These are phyloP conservation scores for Andricus quercusramuli DNA, from an alignment of 2,888 invertebrate genomes.

Conservation along the genomic window DNA sequence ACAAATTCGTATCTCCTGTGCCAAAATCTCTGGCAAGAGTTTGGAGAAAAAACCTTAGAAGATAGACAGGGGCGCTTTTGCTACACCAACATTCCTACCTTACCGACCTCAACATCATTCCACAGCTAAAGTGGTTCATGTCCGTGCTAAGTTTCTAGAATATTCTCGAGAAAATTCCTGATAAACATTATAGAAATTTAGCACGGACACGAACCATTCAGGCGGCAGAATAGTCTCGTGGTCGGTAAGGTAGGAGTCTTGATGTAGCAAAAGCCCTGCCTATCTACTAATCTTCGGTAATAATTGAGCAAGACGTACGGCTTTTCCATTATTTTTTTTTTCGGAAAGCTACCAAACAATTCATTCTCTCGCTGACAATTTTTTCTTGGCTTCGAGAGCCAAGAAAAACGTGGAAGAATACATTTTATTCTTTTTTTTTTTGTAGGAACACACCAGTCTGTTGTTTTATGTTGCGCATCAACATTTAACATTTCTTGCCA, in stretches of 20 bases:
- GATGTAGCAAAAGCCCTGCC: no score
- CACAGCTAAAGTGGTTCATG: no score
- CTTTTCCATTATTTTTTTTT: slow-evolving; percentile 16
- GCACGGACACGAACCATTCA: no score
- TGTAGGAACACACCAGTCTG: slow-evolving; percentile 1
- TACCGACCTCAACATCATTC: no score
- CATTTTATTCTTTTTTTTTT: background rate
- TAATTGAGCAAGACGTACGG: slow-evolving; percentile 39
- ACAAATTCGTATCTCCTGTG: slow-evolving; percentile 34
- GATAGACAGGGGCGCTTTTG: no score
- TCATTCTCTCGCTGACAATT: background rate
- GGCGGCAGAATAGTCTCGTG: no score
- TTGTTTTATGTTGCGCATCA: slow-evolving; percentile 8
- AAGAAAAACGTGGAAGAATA: background rate
- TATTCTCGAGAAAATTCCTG: no score
- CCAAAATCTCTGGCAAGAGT: slow-evolving; percentile 34
- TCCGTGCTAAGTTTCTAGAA: no score
- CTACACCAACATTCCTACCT: no score
- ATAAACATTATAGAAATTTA: no score
- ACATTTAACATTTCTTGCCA: slow-evolving; percentile 1
- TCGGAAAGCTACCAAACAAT: slow-evolving; percentile 17
- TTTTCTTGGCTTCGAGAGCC: background rate
- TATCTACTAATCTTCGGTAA: background rate
- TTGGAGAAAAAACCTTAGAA: background rate
- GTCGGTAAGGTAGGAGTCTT: no score